Base-by-base conservation (phyloP, 2,113 vertebrate species). In the Cryptomyrus ogoouensis region DNA sequence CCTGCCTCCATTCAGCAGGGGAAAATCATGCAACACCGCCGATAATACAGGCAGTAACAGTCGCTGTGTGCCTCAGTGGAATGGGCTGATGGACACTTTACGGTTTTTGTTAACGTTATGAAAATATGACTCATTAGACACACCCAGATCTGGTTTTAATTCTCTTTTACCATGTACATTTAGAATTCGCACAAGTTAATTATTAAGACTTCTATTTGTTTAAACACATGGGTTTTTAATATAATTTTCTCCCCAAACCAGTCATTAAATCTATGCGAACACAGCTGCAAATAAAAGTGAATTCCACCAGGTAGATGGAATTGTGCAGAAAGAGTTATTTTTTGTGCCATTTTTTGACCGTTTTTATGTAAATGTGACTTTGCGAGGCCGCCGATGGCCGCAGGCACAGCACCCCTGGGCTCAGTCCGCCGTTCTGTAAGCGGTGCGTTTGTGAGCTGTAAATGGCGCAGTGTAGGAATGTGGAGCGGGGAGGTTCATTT, bases 271-370 rank as follows among this genome's bases (percentile, higher is more conserved):
- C 58, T 58, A 89, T 39, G 42, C 89, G 66, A 83, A 58, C 44
- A 58, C 89, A 89, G 89, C 89, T 89, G 89, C 53, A 24, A 85
- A 83, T 85, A 17, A 84, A 46, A 24, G 10, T 9, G 13, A 52
- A 74, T 52, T 90, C 44, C 58, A 87, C 84, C 56, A 49, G 85
- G 83, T 88, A 42, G 27, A 42, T 90, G 31, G 13, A 87, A 80
- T 13, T 42, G 46, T 50, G 58, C 80, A 87, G 90, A 90, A 90
- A 91, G 89, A 58, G 62, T 88, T 91, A 89, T 88, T 91, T 91
- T 90, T 91, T 85, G 91, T 56, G 87, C 19, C 46, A 21, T 83
- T 19, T 89, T 70, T 84, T 50, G 44, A 47, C 2, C 9, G 10
- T 70, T 70, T 70, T 70, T 13, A 24, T 90, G 84, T 90, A 77